Evolutionary conservation across 2,888 invertebrate genomes (phyloP).

Genomic region (Thecophora atra): DNA sequence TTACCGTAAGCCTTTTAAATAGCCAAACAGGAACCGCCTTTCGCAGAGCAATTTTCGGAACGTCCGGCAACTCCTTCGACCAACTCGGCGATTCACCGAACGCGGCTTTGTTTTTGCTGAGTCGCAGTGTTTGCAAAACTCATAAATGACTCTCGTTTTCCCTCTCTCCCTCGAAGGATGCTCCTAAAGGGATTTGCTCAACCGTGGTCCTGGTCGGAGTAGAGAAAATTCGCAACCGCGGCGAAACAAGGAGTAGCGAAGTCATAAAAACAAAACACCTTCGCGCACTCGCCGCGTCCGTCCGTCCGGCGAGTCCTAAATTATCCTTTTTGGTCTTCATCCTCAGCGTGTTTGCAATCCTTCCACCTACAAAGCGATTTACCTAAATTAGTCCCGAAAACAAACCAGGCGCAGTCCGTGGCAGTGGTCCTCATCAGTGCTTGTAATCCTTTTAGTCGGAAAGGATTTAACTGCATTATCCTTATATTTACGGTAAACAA

Average conservation of each 20-base stretch:
- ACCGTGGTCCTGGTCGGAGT: background rate
- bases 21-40: slow-evolving; percentile 64
- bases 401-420: slow-evolving; percentile 25
- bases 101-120: slow-evolving; percentile 53
- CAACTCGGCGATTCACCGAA: slow-evolving; percentile 51
- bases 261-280: slow-evolving; percentile 62
- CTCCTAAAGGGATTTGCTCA: slow-evolving; percentile 36
- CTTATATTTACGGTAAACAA: slow-evolving; percentile 63
- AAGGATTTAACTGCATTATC: slow-evolving; percentile 61
- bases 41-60: slow-evolving; percentile 40
- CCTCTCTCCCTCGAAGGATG: slow-evolving; percentile 20
- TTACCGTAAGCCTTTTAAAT: slow-evolving; percentile 65
- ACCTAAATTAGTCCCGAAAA: slow-evolving; percentile 49
- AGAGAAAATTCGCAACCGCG: slow-evolving; percentile 6
- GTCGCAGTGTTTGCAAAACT: slow-evolving; percentile 40
- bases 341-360: slow-evolving; percentile 48
- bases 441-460: slow-evolving; percentile 55
- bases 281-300: slow-evolving; percentile 44
- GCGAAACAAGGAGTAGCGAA: slow-evolving; percentile 55
- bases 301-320: slow-evolving; percentile 41
- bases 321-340: slow-evolving; percentile 50
- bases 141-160: slow-evolving; percentile 33
- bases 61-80: slow-evolving; percentile 47
- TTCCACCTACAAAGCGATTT: slow-evolving; percentile 44
- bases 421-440: background rate